phyloP scores from a whole-genome alignment of 1,140 invertebrate genomes.

The Macrobrachium rosenbergii region DNA sequence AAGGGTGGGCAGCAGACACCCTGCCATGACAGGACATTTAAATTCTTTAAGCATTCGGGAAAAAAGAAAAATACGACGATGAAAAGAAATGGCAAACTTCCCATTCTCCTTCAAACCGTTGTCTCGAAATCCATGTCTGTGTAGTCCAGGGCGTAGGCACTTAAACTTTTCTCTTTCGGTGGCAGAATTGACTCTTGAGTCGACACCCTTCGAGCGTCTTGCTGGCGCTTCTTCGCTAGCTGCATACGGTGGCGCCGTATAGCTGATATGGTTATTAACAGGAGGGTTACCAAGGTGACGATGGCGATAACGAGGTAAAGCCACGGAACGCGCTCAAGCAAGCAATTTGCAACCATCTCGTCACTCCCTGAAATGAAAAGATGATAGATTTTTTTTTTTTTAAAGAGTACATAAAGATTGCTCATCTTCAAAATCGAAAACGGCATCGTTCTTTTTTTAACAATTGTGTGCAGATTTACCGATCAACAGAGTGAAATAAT shows the following conservation, averaged over 20 bases:
- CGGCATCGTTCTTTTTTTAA: too few relatives aligned
- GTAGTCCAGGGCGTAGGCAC: slow-evolving; percentile 65
- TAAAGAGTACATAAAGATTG: too few relatives aligned
- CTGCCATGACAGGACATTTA: too few relatives aligned
- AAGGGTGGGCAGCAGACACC: too few relatives aligned
- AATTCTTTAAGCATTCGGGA: background rate
- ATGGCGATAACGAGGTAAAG: slow-evolving; percentile 60
- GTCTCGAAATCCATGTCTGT: slow-evolving; percentile 67
- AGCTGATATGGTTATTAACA: slow-evolving; percentile 61
- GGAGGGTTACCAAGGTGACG: slow-evolving; percentile 55
- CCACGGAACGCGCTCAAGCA: slow-evolving; percentile 65
- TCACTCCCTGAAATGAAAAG: slow-evolving; percentile 57
- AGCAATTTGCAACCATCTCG: slow-evolving; percentile 64
- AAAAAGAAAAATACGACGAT: background rate
- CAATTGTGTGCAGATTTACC: too few relatives aligned
- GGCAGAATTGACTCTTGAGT: slow-evolving; percentile 65
- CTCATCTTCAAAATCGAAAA: too few relatives aligned
- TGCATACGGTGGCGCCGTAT: slow-evolving; percentile 57
- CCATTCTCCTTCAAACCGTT: slow-evolving; percentile 50
- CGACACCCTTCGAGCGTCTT: slow-evolving; percentile 59
- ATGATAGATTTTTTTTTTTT: too few relatives aligned
- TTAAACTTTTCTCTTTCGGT: slow-evolving; percentile 66
- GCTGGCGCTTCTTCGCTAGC: slow-evolving; percentile 51
- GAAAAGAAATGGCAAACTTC: background rate
- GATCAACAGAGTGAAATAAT: too few relatives aligned